Evolutionary conservation across 2,888 invertebrate genomes (phyloP).

Genomic region (Plebejus argus): DNA sequence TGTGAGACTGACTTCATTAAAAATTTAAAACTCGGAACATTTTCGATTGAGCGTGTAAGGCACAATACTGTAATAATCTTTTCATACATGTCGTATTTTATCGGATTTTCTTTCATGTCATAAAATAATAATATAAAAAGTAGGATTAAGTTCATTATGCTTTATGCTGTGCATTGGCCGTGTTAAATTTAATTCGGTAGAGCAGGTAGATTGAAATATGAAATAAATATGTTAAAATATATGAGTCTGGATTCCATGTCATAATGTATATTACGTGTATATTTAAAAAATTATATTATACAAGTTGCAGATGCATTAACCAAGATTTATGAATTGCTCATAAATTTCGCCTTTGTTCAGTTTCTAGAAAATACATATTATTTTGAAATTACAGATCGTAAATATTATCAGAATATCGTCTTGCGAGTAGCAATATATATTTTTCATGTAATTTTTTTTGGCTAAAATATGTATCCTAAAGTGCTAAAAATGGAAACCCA

Average conservation of each 20-base stretch:
- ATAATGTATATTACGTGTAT: background rate
- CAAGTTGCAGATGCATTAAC: background rate
- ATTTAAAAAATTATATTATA: background rate
- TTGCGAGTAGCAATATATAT: background rate
- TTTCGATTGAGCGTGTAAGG: slow-evolving; percentile 66
- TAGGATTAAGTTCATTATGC: slow-evolving; percentile 15
- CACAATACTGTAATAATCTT: slow-evolving; percentile 55
- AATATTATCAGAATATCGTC: background rate
- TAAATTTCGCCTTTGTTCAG: background rate
- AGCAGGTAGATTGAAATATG: slow-evolving; percentile 14
- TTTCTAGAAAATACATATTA: background rate
- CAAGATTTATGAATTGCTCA: slow-evolving; percentile 6
- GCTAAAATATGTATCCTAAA: background rate
- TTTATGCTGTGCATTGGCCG: slow-evolving; percentile 48
- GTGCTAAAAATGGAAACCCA: background rate
- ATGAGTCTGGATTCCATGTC: background rate
- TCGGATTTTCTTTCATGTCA: slow-evolving; percentile 48
- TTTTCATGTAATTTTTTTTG: background rate
- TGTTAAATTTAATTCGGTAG: slow-evolving; percentile 23
- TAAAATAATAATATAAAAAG: slow-evolving; percentile 41
- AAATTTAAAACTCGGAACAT: slow-evolving; percentile 70
- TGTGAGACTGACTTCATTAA: slow-evolving; percentile 73
- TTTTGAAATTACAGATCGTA: background rate
- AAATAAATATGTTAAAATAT: slow-evolving; percentile 13
- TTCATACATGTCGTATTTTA: slow-evolving; percentile 42